Base-by-base conservation (phyloP, 1,140 invertebrate species). In the Drosophila truncata region DNA sequence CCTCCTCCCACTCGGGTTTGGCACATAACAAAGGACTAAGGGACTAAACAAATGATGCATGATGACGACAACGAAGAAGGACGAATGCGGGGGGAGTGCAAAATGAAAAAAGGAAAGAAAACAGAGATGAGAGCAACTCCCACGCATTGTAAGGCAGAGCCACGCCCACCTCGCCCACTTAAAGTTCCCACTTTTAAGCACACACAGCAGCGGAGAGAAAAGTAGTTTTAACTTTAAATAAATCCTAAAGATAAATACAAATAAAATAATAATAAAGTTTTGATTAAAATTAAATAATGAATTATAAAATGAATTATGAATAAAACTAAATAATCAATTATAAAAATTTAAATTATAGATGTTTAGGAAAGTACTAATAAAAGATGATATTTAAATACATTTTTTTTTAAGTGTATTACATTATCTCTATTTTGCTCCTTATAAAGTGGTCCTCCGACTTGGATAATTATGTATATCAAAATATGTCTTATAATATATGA, bases 11-110 rank as follows among this genome's bases (percentile, higher is more conserved):
- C 35, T 7, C n/a, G 37, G 52, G 42, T 71, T 84, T 84, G 77
- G 73, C 82, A 84, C 77, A 85, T 78, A 72, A 80, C 82, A 85
- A 85, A 85, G 66, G 82, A 84, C 81, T 78, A 80, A 80, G 69
- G 73, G 82, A 83, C 81, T 79, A 83, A 83, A 85, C 82, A 85
- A 85, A 85, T 85, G 82, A 85, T 85, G 82, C 82, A 85, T 85
- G 82, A 80, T 82, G 70, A 83, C 74, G 81, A 82, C 58, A 67
- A 72, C 49, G 63, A 47, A 64, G 29, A 57, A 52, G 52, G 13
- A 42, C 27, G 18, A 64, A 31, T n/a, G 25, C 25, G 61, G 33
- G 61, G 33, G 33, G 33, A 18, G 54, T 33, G 33, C 29, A 76
- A 35, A 59, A 29, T 33, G 33, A 61, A 25, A 64, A 35, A 49